Conservation (phyloP, 2,888 invertebrate genomes). For the Caradrina kadenii region DNA sequence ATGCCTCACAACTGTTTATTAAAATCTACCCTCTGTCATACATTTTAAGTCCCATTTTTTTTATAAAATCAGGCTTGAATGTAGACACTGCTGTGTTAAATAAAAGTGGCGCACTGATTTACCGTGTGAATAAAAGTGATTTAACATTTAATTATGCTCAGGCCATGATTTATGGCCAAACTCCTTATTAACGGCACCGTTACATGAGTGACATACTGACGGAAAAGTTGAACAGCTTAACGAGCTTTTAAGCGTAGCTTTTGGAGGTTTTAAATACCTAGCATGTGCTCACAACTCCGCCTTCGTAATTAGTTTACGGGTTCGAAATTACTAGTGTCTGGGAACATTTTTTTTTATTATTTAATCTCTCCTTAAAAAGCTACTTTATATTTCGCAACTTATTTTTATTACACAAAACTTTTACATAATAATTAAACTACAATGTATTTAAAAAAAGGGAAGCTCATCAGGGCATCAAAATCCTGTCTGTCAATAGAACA, state of each 20-base stretch:
- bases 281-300: background rate
- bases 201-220: slow-evolving; percentile 58
- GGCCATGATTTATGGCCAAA: slow-evolving; percentile 72
- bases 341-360: no score
- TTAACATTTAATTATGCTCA: slow-evolving; percentile 79
- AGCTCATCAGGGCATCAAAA: no score
- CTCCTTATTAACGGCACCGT: slow-evolving; percentile 73
- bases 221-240: slow-evolving; percentile 26
- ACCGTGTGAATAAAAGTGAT: slow-evolving; percentile 81
- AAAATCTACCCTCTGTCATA: background rate
- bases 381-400: no score
- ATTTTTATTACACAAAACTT: no score
- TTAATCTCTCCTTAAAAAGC: no score
- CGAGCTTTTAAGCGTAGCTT: slow-evolving; percentile 33
- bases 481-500: no score
- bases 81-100: slow-evolving; percentile 34
- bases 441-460: no score
- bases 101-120: slow-evolving; percentile 64
- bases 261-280: slow-evolving; percentile 17
- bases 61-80: background rate
- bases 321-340: background rate
- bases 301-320: background rate
- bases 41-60: background rate
- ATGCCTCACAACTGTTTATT: background rate
- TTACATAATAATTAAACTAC: no score